Percentiles rank a stretch among this genome's conserved stretches.
Evolutionary conservation across 2,113 vertebrate genomes (phyloP).

Genomic region (Cyphotilapia sp.): DNA sequence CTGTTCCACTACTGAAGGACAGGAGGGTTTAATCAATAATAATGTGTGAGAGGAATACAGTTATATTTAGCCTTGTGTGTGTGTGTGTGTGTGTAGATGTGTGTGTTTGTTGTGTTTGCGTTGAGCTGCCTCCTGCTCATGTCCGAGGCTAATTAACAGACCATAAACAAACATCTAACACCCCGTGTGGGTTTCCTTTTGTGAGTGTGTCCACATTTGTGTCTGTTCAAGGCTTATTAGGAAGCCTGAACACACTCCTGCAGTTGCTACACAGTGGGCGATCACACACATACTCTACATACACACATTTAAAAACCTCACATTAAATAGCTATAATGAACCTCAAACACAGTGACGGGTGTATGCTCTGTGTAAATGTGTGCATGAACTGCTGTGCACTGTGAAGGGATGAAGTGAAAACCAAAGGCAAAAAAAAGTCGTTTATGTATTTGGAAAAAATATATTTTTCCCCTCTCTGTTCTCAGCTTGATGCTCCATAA

Average conservation of each 20-base stretch:
- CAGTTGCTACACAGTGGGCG: not conserved
- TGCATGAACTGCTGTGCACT: not conserved
- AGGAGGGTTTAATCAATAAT: not conserved
- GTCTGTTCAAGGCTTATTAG: not conserved
- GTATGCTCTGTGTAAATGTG: not conserved
- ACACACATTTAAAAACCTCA: not conserved
- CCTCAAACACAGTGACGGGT: not conserved
- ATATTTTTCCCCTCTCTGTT: not conserved
- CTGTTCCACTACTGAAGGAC: slow-evolving; percentile 7
- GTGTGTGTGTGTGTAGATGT: not conserved
- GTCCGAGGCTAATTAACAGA: slow-evolving; percentile 33
- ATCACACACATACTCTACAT: not conserved
- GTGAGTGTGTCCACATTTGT: not conserved
- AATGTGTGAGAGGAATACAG: slow-evolving; percentile 19
- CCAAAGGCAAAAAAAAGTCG: not conserved
- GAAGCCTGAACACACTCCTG: not conserved
- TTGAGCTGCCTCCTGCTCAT: not conserved
- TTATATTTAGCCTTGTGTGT: not conserved
- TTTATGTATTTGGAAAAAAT: not conserved
- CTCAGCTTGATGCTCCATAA: not conserved
- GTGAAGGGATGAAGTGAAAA: not conserved
- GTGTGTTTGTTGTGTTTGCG: not conserved
- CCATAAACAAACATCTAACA: slow-evolving; percentile 42
- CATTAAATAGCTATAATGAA: not conserved
- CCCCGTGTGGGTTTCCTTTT: not conserved